Evolutionary conservation across 2,888 invertebrate genomes (phyloP), one percentile per base, ranked within the genome.

Genomic region (Danaus chrysippus): DNA sequence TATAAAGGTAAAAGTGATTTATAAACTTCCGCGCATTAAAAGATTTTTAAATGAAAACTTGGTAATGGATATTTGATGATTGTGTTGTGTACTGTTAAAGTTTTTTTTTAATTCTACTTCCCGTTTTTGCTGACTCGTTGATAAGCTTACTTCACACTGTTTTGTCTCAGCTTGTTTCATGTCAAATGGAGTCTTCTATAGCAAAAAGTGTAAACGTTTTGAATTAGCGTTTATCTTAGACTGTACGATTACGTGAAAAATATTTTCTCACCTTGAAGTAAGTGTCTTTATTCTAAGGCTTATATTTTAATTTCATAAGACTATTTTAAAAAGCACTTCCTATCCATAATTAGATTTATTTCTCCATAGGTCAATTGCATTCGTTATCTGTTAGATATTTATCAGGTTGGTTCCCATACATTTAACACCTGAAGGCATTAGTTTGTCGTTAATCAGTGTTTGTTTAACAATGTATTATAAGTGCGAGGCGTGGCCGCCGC

Each of bases 401-500:
- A 46, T 46, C 46, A 11, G 17, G 15, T 49, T 10, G 17, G 49
- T 49, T 49, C 49, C 49, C 17, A 49, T 17, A 17, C 17, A 15
- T 46, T 34, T 15, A 46, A 15, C 3, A 34, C 49, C 60, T 19
- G 34, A 43, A 49, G 60, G 60, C 56, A 52, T 42, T 19, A 19
- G 23, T 53, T 55, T 53, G n/a, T 15, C 15, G 13, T 42, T 61
- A 61, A 64, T 56, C 54, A 54, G 19, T 62, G 62, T 59, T 66
- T 59, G 61, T 59, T 66, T 64, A 61, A 58, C 64, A 63, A 56
- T 54, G 57, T 41, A 61, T 43, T 53, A 42, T 49, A 58, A 64
- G 62, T 60, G 64, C 43, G 60, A 61, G 52, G 58, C 64, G 59
- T 63, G 61, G 56, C 67, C 54, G 75, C 74, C 74, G 65, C 71